Evolutionary conservation across 2,113 vertebrate genomes (phyloP).

Genomic region (Ciconia boyciana): DNA sequence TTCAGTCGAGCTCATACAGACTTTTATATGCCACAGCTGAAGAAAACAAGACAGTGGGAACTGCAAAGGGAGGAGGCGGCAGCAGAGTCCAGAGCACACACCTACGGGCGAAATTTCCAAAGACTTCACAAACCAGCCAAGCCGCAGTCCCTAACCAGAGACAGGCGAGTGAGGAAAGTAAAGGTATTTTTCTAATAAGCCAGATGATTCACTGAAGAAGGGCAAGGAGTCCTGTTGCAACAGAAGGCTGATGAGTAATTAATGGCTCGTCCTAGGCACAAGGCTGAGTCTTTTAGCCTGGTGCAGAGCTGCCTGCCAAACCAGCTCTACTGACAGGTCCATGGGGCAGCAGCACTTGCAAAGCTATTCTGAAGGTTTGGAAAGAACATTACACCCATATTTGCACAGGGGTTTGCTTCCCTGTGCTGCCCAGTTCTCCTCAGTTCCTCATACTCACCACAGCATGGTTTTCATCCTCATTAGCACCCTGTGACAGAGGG

Average conservation of each 20-base stretch:
- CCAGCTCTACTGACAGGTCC: not conserved
- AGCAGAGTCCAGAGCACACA: slow-evolving; percentile 3
- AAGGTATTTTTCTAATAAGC: not conserved
- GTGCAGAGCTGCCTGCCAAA: not conserved
- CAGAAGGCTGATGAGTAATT: slow-evolving; percentile 29
- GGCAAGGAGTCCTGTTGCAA: not conserved
- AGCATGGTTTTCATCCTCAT: not conserved
- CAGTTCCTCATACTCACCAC: not conserved
- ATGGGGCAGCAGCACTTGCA: not conserved
- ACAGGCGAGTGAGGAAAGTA: not conserved
- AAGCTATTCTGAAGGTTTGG: not conserved
- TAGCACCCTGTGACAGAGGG: not conserved
- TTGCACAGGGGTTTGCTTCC: not conserved
- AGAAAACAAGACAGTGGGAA: slow-evolving; percentile 23
- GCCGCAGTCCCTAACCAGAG: not conserved
- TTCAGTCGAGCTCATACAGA: not conserved
- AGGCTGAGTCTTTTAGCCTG: not conserved
- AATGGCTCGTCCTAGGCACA: not conserved
- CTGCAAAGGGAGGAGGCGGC: not conserved
- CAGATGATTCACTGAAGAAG: not conserved
- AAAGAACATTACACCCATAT: not conserved
- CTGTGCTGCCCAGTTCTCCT: not conserved
- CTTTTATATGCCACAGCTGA: slow-evolving; percentile 35
- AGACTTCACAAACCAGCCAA: not conserved
- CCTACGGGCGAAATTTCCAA: not conserved